Evolutionary conservation across 2,888 invertebrate species (phyloP).

Genomic region (Dynastes hyllus): DNA sequence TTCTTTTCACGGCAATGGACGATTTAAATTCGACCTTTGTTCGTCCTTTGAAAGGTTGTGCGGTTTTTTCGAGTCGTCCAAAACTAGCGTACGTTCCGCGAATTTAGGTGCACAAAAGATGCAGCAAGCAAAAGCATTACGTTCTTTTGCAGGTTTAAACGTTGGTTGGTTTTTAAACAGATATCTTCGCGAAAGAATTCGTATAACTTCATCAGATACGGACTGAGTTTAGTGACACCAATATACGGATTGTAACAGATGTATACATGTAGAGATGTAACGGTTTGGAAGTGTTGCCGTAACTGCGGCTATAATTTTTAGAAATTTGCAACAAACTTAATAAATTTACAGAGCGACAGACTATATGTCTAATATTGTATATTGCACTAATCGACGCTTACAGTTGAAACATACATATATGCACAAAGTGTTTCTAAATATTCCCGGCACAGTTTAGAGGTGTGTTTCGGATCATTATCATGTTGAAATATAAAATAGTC

Average conservation of each 20-base stretch:
- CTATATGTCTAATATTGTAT: no score
- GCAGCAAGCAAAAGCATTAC: constrained; percentile 10
- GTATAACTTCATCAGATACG: constrained; percentile 16
- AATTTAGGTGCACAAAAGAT: constrained; percentile 34
- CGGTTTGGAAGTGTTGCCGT: not conserved
- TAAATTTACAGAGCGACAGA: no score
- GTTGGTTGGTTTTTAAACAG: constrained; percentile 29
- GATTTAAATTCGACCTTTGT: constrained; percentile 54
- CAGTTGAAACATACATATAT: no score
- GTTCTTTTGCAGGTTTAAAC: constrained; percentile 13
- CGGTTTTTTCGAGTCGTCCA: constrained; percentile 54
- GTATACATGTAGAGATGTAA: not conserved
- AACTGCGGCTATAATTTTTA: not conserved
- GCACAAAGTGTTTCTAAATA: no score
- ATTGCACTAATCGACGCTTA: no score
- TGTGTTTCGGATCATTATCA: no score
- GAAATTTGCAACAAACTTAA: no score
- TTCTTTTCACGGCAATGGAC: constrained; percentile 42
- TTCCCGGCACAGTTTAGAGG: no score
- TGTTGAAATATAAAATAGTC: no score
- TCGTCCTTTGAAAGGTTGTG: constrained; percentile 57
- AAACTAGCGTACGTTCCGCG: constrained; percentile 41
- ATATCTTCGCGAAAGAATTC: constrained; percentile 21
- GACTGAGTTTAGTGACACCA: constrained; percentile 11
- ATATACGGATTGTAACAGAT: constrained; percentile 14